Evolutionary conservation across 2,888 invertebrate genomes (phyloP).

Genomic region (Caenorhabditis uteleia): DNA sequence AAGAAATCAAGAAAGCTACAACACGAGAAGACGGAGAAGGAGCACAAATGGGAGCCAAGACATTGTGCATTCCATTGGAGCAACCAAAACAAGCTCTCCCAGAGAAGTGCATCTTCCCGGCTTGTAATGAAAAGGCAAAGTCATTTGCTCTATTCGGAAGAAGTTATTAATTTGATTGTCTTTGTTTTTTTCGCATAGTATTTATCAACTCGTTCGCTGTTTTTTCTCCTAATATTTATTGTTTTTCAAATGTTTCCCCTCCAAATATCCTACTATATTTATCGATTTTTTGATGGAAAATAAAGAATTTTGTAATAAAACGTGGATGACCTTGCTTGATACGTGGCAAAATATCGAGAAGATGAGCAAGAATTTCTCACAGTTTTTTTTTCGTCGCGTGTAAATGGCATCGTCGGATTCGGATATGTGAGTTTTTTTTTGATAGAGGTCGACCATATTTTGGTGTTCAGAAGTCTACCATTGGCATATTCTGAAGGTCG

Average conservation of each 20-base stretch:
- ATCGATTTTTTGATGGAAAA: background rate
- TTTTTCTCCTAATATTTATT: conserved; percentile 1
- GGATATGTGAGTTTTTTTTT: background rate
- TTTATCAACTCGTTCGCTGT: background rate
- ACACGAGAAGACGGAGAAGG: conserved; percentile 56
- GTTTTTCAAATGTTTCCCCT: background rate
- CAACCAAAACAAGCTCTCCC: conserved; percentile 71
- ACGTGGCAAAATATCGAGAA: background rate
- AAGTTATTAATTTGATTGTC: conserved; percentile 80
- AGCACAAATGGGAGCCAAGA: conserved; percentile 89
- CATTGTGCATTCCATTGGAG: conserved; percentile 93
- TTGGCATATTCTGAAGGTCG: conserved; percentile 7
- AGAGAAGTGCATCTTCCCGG: conserved; percentile 84
- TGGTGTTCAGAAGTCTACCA: conserved; percentile 9
- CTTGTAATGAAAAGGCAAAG: conserved; percentile 82
- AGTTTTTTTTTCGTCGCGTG: background rate
- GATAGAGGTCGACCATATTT: too few species aligned
- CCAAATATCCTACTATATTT: too few species aligned
- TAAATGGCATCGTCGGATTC: background rate
- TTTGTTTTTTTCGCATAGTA: background rate
- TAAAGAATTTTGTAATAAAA: background rate
- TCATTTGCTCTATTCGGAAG: conserved; percentile 91
- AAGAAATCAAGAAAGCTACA: conserved; percentile 88
- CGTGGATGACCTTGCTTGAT: background rate
- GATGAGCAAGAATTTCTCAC: background rate